Percentiles rank a stretch among this genome's conserved stretches.
Evolutionary conservation across 2,113 vertebrate genomes (phyloP).

Genomic region (Felis catus): F.catus_Fca126_mat1.0 CM031421.1:6426001-6426500

Average conservation of each 20-base stretch:
- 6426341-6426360: neutral
- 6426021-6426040: neutral
- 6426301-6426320: neutral
- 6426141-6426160: neutral
- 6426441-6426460: too few species aligned
- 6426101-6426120: neutral
- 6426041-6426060: slow-evolving; percentile 5
- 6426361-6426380: too few species aligned
- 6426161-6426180: neutral
- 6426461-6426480: too few species aligned
- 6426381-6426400: too few species aligned
- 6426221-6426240: slow-evolving; percentile 3
- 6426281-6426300: neutral
- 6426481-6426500: too few species aligned
- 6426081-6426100: neutral
- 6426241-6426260: neutral
- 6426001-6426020: slow-evolving; percentile 40
- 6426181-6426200: neutral
- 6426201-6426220: neutral
- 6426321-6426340: neutral
- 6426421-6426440: too few species aligned
- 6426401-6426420: too few species aligned
- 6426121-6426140: neutral
- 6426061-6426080: neutral
- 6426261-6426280: neutral